phyloP scores from a whole-genome alignment of 2,113 vertebrate species.

The Notothenia rossii region DNA sequence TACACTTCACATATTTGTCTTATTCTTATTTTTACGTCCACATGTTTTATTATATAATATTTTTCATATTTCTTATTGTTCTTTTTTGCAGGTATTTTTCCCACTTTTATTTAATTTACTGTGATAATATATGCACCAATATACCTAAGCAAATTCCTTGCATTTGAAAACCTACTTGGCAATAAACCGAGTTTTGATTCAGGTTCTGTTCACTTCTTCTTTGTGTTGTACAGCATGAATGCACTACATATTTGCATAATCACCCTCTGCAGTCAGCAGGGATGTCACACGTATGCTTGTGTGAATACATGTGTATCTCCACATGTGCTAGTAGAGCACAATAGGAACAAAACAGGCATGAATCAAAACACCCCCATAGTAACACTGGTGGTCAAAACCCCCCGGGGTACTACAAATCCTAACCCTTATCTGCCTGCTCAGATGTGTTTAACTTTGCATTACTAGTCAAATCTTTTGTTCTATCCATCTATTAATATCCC shows the following conservation, averaged over 20 bases:
- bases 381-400: not conserved
- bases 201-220: not conserved
- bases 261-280: not conserved
- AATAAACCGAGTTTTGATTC: not conserved
- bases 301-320: not conserved
- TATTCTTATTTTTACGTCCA: no score
- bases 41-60: no score
- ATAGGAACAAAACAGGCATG: not conserved
- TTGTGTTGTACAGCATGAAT: not conserved
- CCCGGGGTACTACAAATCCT: not conserved
- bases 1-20: no score
- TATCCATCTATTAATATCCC: not conserved
- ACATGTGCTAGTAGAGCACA: not conserved
- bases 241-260: not conserved
- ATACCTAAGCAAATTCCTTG: no score
- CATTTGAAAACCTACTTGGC: no score
- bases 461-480: conserved; percentile 17
- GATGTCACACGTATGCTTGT: not conserved
- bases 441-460: not conserved
- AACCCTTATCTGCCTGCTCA: not conserved
- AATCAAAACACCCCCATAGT: not conserved
- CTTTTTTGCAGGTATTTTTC: no score
- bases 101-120: no score
- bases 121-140: no score
- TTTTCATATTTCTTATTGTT: no score